Evolutionary conservation across 2,113 vertebrate genomes (phyloP), one percentile per base, ranked within the genome.

Genomic region (Coregonus clupeaformis): DNA sequence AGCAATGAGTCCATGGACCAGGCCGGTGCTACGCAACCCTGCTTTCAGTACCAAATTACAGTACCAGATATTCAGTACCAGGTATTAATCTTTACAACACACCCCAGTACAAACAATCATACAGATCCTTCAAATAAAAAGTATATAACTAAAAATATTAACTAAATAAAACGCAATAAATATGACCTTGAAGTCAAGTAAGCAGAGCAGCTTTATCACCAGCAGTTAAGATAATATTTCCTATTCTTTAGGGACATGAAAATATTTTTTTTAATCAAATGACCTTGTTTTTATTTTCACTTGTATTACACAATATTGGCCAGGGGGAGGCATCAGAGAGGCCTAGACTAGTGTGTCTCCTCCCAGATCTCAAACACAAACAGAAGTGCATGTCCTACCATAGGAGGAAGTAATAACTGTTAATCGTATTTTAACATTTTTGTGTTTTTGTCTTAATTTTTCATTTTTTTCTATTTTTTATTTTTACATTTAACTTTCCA

Each of bases 371-470:
- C 73, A 92, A 92, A 91, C 94, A 94, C 93, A 93, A 92, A 94
- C 93, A 93, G 91, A 94, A 92, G 92, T 94, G 94, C 91, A 92
- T 79, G 89, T 97, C 96, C 97, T 97, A 94, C 96, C 97, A 99
- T 97, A 98, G 97, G 97, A 98, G 97, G 97, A 97, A 96, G 93
- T 94, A 92, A 94, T 93, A 93, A 91, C 93, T 94, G 92, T 94
- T 91, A 93, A 88, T 92, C 73, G 29, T 76, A 72, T 74, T 81
- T 81, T 68, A 75, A 73, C 65, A 75, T 83, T 69, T 76, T 76
- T 73, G 68, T 77, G 49, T n/a, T 5, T 68, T 67, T 64, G 20
- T 55, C 25, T 30, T 47, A 27, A 57, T 68, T 68, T 77, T 7
- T 65, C 74, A 45, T 77, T 64, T 42, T 60, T 80, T 71, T 71